Percentiles rank a stretch among this genome's conserved stretches.
phyloP scores from a whole-genome alignment of 2,888 invertebrate genomes.

The Hylaea fasciaria region DNA sequence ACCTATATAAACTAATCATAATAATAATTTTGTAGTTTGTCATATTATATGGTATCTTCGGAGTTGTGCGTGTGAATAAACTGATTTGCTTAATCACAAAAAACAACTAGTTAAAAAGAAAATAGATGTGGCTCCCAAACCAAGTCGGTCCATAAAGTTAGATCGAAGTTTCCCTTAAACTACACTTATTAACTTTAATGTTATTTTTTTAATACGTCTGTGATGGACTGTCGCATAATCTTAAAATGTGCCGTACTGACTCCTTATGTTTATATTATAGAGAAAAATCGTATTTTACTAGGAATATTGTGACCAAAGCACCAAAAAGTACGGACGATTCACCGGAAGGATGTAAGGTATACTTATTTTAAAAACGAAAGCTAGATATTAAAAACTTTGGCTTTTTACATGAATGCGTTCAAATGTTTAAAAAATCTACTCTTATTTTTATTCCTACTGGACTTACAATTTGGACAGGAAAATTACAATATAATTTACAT shows the following conservation, averaged over 20 bases:
- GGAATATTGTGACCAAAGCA: constrained; percentile 57
- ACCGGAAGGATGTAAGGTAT: constrained; percentile 30
- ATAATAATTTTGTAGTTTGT: too few species aligned
- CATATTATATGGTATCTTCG: too few species aligned
- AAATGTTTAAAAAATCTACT: constrained; percentile 52
- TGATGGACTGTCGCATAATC: constrained; percentile 65
- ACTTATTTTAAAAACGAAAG: constrained; percentile 46
- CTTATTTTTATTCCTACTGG: constrained; percentile 52
- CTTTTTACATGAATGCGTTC: constrained; percentile 54
- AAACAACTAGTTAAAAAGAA: neutral
- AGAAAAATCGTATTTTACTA: constrained; percentile 36
- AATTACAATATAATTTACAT: constrained; percentile 40
- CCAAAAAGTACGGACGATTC: constrained; percentile 56
- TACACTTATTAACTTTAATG: constrained; percentile 44
- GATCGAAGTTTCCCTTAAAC: constrained; percentile 34
- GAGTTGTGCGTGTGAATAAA: neutral
- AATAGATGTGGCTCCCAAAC: constrained; percentile 36
- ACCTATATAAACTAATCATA: too few species aligned
- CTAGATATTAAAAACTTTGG: constrained; percentile 62
- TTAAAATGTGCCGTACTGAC: constrained; percentile 56
- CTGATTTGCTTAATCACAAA: too few species aligned
- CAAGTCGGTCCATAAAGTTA: constrained; percentile 23
- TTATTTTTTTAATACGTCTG: constrained; percentile 59
- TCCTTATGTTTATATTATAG: constrained; percentile 44
- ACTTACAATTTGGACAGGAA: constrained; percentile 54